A percentile compares a stretch with the other conserved stretches of the same genome.
phyloP scores from a whole-genome alignment of 37 sponge, comb jelly and placozoan species.

The Theonella swinhoei region DNA sequence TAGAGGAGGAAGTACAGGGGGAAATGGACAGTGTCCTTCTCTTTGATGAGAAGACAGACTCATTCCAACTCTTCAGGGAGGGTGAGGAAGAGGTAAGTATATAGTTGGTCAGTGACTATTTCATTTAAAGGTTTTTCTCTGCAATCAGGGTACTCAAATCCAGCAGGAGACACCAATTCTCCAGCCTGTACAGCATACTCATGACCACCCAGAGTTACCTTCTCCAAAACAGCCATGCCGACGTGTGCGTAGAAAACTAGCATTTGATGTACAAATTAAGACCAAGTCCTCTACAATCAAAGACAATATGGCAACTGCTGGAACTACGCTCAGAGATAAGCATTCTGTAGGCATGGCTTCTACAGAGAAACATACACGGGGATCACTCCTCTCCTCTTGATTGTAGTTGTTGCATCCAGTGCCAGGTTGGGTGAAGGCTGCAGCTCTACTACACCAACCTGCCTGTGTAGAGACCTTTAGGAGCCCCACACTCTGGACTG shows the following conservation, averaged over 20 bases:
- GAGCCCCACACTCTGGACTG: background rate
- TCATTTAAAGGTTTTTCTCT: background rate
- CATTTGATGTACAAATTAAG: background rate
- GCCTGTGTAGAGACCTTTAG: background rate
- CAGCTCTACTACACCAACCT: background rate
- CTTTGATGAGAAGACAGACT: slow-evolving; percentile 11
- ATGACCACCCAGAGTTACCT: no score
- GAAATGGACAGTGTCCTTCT: slow-evolving; percentile 24
- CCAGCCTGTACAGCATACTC: no score
- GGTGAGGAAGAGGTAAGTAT: background rate
- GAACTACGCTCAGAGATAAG: background rate
- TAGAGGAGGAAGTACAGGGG: background rate
- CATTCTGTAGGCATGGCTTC: background rate
- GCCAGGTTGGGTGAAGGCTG: background rate
- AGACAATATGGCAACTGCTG: background rate
- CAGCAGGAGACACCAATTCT: no score
- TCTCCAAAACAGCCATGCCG: no score
- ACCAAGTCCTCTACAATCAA: background rate
- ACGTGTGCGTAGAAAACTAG: slow-evolving; percentile 1
- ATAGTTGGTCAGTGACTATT: background rate
- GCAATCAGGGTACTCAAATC: no score
- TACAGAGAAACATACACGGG: background rate
- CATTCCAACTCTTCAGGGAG: background rate
- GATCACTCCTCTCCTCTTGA: background rate
- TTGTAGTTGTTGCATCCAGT: background rate